Percentiles rank a stretch among this genome's conserved stretches.
These are phyloP conservation scores for Trypoxylon attenuatum DNA, from an alignment of 2,888 invertebrate genomes.

Conservation along the genomic window DNA sequence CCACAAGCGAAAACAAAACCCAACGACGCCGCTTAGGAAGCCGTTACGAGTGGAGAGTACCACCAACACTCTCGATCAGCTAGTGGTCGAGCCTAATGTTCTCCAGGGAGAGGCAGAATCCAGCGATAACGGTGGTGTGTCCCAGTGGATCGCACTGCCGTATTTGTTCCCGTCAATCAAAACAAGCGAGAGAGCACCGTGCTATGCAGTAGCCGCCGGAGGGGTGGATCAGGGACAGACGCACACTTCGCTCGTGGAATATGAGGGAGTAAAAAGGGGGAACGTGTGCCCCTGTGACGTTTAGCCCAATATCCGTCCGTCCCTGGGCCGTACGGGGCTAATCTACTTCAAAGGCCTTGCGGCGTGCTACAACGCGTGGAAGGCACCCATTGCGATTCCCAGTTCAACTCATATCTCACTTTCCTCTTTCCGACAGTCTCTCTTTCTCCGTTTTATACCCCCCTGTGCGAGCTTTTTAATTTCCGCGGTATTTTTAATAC, in stretches of 20 bases:
- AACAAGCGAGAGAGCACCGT: conserved; percentile 46
- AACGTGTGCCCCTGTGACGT: conserved; percentile 39
- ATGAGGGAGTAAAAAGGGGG: too few species aligned
- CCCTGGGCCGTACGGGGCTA: conserved; percentile 51
- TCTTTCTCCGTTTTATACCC: neutral
- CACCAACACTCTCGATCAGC: conserved; percentile 4
- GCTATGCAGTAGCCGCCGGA: conserved; percentile 24
- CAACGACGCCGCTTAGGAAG: neutral
- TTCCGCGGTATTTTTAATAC: conserved; percentile 5
- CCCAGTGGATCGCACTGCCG: conserved; percentile 42
- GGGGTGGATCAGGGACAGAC: conserved; percentile 32
- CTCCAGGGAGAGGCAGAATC: conserved; percentile 23
- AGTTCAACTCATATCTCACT: too few species aligned
- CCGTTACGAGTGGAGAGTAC: neutral
- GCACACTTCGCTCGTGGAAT: conserved; percentile 15
- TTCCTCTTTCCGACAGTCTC: too few species aligned
- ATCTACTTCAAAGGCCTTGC: conserved; percentile 53
- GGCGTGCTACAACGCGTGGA: neutral
- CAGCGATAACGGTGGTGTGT: conserved; percentile 37
- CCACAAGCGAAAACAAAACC: conserved; percentile 11
- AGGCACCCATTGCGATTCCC: too few species aligned
- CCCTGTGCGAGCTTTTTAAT: conserved; percentile 1
- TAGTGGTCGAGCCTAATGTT: conserved; percentile 25
- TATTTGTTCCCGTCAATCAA: conserved; percentile 66
- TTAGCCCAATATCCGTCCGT: conserved; percentile 54